These are phyloP conservation scores for Drosophila rellima DNA, from an alignment of 2,888 invertebrate species.

Conservation along the genomic window DNA sequence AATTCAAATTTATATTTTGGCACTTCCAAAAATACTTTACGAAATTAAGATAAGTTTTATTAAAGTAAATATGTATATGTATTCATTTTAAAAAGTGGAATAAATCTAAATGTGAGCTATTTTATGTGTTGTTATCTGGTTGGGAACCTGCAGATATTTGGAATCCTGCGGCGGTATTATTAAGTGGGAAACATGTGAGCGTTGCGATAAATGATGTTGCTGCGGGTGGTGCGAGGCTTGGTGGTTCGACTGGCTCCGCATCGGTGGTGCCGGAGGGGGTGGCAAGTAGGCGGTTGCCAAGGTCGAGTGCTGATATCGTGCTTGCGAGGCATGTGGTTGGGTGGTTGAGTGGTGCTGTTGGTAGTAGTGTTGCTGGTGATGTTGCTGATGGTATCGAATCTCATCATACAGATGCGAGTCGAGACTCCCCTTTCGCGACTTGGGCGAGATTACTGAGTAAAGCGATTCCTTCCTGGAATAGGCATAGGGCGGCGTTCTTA, in stretches of 20 bases:
- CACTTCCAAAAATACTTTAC: not conserved
- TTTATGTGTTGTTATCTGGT: constrained; percentile 60
- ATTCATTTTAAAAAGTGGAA: not conserved
- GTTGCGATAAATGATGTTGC: constrained; percentile 43
- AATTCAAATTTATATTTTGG: not conserved
- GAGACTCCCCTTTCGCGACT: constrained; percentile 84
- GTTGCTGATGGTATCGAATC: constrained; percentile 83
- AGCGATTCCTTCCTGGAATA: constrained; percentile 84
- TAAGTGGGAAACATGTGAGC: constrained; percentile 72
- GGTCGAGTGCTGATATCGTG: constrained; percentile 64
- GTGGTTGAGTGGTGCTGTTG: constrained; percentile 22
- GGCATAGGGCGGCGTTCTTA: constrained; percentile 79
- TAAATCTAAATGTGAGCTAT: constrained; percentile 70
- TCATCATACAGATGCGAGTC: constrained; percentile 85
- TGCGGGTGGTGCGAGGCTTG: constrained; percentile 28
- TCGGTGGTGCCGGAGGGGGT: constrained; percentile 23
- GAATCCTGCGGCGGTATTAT: constrained; percentile 83
- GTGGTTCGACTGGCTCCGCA: constrained; percentile 25
- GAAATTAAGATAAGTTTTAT: not conserved
- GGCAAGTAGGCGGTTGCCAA: constrained; percentile 65
- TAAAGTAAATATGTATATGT: not conserved
- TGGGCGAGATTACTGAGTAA: constrained; percentile 83
- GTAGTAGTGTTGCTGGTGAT: constrained; percentile 58
- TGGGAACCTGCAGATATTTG: constrained; percentile 81
- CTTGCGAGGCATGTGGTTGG: constrained; percentile 43